A percentile compares a stretch with the other conserved stretches of the same genome.
Conservation (phyloP, 2,113 vertebrate species). For the Emydocephalus ijimae region DNA sequence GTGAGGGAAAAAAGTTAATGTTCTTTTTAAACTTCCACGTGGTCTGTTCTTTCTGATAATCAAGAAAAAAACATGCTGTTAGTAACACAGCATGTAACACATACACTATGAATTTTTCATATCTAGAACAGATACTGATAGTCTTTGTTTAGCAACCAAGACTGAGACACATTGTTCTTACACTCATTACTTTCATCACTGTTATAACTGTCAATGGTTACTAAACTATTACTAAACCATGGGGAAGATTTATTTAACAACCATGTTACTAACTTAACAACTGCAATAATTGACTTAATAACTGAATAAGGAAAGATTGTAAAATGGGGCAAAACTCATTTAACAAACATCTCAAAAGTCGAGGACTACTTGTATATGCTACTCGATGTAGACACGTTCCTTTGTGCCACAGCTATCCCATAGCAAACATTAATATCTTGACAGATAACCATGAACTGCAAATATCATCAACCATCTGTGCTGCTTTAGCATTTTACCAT, state of each 20-base stretch:
- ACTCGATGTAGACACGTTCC: neutral
- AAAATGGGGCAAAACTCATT: too few relatives aligned
- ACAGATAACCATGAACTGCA: neutral
- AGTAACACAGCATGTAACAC: neutral
- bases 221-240: neutral
- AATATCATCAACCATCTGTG: neutral
- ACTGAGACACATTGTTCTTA: neutral
- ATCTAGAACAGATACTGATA: neutral
- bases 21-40: slow-evolving; percentile 18
- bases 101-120: neutral
- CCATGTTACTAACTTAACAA: too few relatives aligned
- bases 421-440: neutral
- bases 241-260: too few relatives aligned
- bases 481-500: neutral
- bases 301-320: too few relatives aligned
- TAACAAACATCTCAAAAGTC: too few relatives aligned
- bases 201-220: neutral
- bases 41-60: slow-evolving; percentile 1
- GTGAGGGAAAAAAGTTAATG: neutral
- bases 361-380: neutral
- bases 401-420: neutral
- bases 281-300: too few relatives aligned
- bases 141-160: neutral
- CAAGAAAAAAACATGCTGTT: slow-evolving; percentile 16
- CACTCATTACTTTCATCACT: neutral